These are phyloP conservation scores for Epiblema foenella DNA, from an alignment of 2,888 invertebrate genomes.

Conservation along the genomic window DNA sequence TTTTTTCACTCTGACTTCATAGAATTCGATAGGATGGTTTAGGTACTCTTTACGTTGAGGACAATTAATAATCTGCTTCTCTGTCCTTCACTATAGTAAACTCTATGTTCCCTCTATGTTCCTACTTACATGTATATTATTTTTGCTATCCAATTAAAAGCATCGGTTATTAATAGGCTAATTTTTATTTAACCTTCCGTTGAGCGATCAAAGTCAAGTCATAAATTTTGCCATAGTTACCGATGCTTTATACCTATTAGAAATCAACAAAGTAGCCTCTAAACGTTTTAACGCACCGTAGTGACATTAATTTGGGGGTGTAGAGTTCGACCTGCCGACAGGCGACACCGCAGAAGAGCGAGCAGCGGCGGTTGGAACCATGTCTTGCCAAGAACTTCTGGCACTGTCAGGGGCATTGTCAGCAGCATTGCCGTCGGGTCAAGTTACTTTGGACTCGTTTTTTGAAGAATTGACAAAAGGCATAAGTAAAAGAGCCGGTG, in stretches of 20 bases:
- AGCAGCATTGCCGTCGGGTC: conserved; percentile 95
- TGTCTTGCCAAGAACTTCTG: conserved; percentile 95
- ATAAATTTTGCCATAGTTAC: not conserved
- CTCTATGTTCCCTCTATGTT: too few relatives aligned
- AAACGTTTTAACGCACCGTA: conserved; percentile 53
- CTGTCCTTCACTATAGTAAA: conserved; percentile 12
- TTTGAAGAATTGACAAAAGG: conserved; percentile 92
- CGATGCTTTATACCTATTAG: conserved; percentile 45
- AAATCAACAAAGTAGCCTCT: conserved; percentile 46
- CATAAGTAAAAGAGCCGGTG: conserved; percentile 81
- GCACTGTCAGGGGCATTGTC: conserved; percentile 97
- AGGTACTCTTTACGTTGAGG: conserved; percentile 25
- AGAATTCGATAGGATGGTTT: conserved; percentile 38
- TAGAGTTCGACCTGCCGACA: conserved; percentile 83
- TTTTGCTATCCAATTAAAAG: conserved; percentile 12
- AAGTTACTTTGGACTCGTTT: conserved; percentile 92
- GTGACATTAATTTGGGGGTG: conserved; percentile 57
- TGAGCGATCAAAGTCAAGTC: not conserved
- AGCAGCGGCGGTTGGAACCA: conserved; percentile 83
- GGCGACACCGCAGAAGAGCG: conserved; percentile 75
- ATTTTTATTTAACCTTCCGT: not conserved
- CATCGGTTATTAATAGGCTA: conserved; percentile 9
- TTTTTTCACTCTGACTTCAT: conserved; percentile 55
- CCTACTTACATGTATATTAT: conserved; percentile 15
- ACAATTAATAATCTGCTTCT: conserved; percentile 25